Evolutionary conservation across 1,140 invertebrate genomes (phyloP), one percentile per base, ranked within the genome.

Genomic region (Eupristina koningsbergeri): DNA sequence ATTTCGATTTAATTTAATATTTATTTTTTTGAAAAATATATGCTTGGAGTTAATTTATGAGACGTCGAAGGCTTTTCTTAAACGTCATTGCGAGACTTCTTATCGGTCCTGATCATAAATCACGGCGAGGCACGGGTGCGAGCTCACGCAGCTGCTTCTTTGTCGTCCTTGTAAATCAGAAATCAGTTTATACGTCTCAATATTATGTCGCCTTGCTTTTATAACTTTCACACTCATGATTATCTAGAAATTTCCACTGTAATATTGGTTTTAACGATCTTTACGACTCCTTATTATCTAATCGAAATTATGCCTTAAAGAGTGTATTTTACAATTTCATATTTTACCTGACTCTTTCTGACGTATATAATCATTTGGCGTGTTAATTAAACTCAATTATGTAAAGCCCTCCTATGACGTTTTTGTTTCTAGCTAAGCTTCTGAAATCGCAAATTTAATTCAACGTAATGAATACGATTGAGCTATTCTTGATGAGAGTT

Each of bases 401-500:
- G 36, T 69, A 74, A 81, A 81, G 50, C 53, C 53, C 67, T 79
- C 61, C 58, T 73, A 36, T 73, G 39, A 50, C 77, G 84, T 84
- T 86, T 85, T 67, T 83, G 83, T 86, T 86, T 85, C 83, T 50
- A 73, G 78, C 61, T 86, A 85, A 86, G 88, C 85, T 81, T 81
- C 84, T 88, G 74, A 81, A 88, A 81, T 58, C 53, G 71, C 71
- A 64, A 87, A 89, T 89, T 90, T 87, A 87, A 89, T 88, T 89
- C 88, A 86, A 89, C 86, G 89, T 90, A 90, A 91, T 91, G 89
- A 91, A 90, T 86, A 88, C 87, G 90, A 92, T 91, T 89, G 89
- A 91, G 91, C 91, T 92, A 91, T 89, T 88, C 88, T 84, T 89
- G 85, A 88, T 87, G 88, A 89, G 87, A 90, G 91, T 92, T 91